A percentile compares a stretch with the other conserved stretches of the same genome.
phyloP scores from a whole-genome alignment of 2,797 vertebrate species.

The Tamandua tetradactyla region DNA sequence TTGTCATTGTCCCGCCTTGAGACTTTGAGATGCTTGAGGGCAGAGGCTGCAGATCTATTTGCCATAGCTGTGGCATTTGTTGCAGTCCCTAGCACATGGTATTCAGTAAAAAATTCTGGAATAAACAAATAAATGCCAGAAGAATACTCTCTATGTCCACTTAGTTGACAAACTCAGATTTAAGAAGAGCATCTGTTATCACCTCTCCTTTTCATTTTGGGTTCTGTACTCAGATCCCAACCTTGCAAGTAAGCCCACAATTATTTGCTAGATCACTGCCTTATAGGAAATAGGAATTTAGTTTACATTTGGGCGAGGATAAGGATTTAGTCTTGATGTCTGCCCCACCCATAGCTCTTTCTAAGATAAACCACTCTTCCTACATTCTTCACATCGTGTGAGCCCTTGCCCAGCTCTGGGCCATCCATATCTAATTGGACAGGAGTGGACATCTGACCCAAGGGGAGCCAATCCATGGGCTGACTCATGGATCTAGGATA shows the following conservation, averaged over 20 bases:
- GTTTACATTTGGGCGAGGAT: not conserved
- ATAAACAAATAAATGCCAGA: not conserved
- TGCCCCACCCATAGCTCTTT: not conserved
- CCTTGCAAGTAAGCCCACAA: not conserved
- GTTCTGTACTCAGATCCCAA: not conserved
- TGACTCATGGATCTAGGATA: not conserved
- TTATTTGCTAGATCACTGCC: not conserved
- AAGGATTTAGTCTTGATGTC: not conserved
- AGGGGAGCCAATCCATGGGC: not conserved
- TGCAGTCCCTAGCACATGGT: not conserved
- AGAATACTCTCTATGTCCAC: not conserved
- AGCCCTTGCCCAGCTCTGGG: not conserved
- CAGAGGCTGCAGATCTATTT: not conserved
- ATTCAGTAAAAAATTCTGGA: not conserved
- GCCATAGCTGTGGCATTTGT: not conserved
- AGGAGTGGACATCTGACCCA: not conserved
- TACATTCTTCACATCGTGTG: not conserved
- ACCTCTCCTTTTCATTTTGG: not conserved
- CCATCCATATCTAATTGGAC: not conserved
- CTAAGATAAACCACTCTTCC: not conserved
- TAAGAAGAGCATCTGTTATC: not conserved
- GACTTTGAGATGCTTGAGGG: not conserved
- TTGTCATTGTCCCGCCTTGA: not conserved
- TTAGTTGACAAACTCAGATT: not conserved
- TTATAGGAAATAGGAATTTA: not conserved